A percentile compares a stretch with the other conserved stretches of the same genome.
Evolutionary conservation across 2,888 invertebrate species (phyloP).

Genomic region (Cerceris ruficornis): DNA sequence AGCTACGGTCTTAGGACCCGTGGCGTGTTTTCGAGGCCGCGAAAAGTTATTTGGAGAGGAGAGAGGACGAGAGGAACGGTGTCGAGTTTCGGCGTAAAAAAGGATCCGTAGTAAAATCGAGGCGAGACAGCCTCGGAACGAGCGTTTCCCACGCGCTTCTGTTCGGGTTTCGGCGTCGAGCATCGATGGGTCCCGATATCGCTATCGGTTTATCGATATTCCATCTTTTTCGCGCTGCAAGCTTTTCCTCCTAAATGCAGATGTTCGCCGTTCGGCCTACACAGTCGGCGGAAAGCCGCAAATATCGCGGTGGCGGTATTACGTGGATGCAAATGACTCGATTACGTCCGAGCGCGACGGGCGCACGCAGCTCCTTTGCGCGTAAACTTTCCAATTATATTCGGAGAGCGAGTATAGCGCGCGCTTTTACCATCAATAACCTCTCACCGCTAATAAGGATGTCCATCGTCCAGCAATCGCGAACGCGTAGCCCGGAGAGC

Average conservation of each 20-base stretch:
- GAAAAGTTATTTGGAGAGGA: conserved; percentile 14
- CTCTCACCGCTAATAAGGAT: conserved; percentile 53
- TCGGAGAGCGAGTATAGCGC: background rate
- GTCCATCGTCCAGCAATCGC: conserved; percentile 54
- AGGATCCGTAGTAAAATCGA: conserved; percentile 22
- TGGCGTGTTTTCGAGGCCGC: conserved; percentile 22
- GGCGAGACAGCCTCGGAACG: background rate
- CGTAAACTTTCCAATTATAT: conserved; percentile 31
- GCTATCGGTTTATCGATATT: conserved; percentile 47
- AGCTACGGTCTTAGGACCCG: conserved; percentile 28
- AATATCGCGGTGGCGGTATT: conserved; percentile 1
- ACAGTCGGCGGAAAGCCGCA: conserved; percentile 19
- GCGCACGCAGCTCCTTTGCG: conserved; percentile 16
- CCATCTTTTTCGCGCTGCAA: conserved; percentile 28
- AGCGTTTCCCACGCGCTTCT: background rate
- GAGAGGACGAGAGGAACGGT: background rate
- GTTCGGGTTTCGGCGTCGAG: background rate
- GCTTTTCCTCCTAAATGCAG: conserved; percentile 20
- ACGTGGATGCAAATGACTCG: conserved; percentile 6
- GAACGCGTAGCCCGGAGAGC: conserved; percentile 17
- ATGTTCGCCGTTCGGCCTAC: background rate
- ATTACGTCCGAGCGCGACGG: background rate
- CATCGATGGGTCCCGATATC: conserved; percentile 3
- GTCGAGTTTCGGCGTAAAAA: conserved; percentile 7
- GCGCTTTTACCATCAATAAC: conserved; percentile 44